Evolutionary conservation across 2,113 vertebrate species (phyloP), one percentile per base, ranked within the genome.

Genomic region (Hyperoodon ampullatus): DNA sequence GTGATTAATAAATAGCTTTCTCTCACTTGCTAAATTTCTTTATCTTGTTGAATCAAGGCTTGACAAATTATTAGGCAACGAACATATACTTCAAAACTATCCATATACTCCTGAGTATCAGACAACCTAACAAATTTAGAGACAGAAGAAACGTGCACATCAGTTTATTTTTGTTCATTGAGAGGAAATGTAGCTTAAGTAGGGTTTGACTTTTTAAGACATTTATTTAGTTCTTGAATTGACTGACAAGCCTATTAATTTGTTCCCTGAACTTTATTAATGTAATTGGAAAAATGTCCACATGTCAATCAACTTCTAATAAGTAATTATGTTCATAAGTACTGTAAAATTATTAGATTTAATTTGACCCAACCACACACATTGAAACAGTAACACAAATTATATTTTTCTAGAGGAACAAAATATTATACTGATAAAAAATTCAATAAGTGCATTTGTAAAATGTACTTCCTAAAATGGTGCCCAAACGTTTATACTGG

Each of bases 191-290:
- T 84, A 94, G 61, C 96, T 94, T 85, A 95, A 84, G 80, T 88
- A 39, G 78, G 55, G 72, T 68, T 63, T 97, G 97, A 95, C 89
- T 97, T 97, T 98, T 96, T 84, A 85, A 98, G 97, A 96, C 97
- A 98, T 98, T 98, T 98, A 97, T 95, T 97, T 97, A 95, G 88
- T 94, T 98, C 96, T 98, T 94, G 86, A 96, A 84, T 78, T 98
- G 97, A 98, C 96, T 96, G 94, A 97, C 97, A 97, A 97, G 96
- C 93, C 82, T 97, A 97, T 95, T 98, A 97, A 98, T 95, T 90
- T 96, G 96, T 95, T 80, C 90, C 83, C 70, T 97, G 97, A 98
- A 97, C 96, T 98, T 98, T 97, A 98, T 97, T 98, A 98, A 97
- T 93, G 71, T 95, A 98, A 97, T 96, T 97, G 96, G 96, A 98